Evolutionary conservation across 2,797 vertebrate genomes (phyloP).

Genomic region (Pempheris klunzingeri): DNA sequence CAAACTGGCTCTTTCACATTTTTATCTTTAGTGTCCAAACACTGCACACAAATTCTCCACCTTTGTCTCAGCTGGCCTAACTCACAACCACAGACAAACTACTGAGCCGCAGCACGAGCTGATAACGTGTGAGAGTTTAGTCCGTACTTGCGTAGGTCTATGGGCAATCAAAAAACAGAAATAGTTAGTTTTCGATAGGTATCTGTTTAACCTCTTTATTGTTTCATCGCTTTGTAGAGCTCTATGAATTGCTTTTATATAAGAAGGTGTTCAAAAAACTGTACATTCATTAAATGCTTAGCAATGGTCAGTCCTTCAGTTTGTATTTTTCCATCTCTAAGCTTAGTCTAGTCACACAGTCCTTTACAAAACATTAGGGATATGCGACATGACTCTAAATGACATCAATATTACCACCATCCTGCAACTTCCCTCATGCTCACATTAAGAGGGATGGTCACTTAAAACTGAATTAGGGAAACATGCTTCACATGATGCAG

Average conservation of each 20-base stretch:
- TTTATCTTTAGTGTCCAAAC: conserved; percentile 36
- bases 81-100: conserved; percentile 15
- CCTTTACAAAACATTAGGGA: background rate
- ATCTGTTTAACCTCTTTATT: background rate
- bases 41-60: background rate
- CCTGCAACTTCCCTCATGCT: background rate
- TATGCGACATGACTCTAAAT: background rate
- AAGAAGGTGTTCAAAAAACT: background rate
- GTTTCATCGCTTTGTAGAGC: background rate
- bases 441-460: background rate
- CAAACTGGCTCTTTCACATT: conserved; percentile 75
- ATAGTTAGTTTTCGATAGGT: background rate
- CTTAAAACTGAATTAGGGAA: background rate
- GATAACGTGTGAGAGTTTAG: conserved; percentile 12
- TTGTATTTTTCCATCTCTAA: background rate
- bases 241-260: background rate
- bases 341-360: background rate
- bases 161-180: background rate
- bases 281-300: background rate
- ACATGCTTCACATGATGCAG: background rate
- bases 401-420: too few relatives aligned
- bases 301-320: background rate
- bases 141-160: background rate
- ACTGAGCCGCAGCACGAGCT: conserved; percentile 6
- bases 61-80: background rate